Evolutionary conservation across 1,140 invertebrate species (phyloP).

Genomic region (Drosophila melanogaster): Release_6_plus_ISO1_MT NT_033779.5:1397001-1397500

Average conservation of each 20-base stretch:
- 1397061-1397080: constrained; percentile 90
- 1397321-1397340: constrained; percentile 24
- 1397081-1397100: constrained; percentile 88
- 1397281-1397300: neutral
- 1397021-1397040: constrained; percentile 43
- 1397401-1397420: constrained; percentile 18
- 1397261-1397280: constrained; percentile 16
- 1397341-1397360: constrained; percentile 35
- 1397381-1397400: constrained; percentile 28
- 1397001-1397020: constrained; percentile 64
- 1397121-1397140: constrained; percentile 87
- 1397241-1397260: constrained; percentile 87
- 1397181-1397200: constrained; percentile 88
- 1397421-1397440: constrained; percentile 26
- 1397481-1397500: constrained; percentile 52
- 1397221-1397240: constrained; percentile 90
- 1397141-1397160: constrained; percentile 88
- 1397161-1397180: constrained; percentile 88
- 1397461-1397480: constrained; percentile 68
- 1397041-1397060: constrained; percentile 80
- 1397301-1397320: neutral
- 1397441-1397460: constrained; percentile 73
- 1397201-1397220: constrained; percentile 90
- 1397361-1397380: constrained; percentile 41
- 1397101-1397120: constrained; percentile 85